Base-by-base conservation (phyloP, 2,797 vertebrate species). In the Pseudochaenichthys georgianus region DNA sequence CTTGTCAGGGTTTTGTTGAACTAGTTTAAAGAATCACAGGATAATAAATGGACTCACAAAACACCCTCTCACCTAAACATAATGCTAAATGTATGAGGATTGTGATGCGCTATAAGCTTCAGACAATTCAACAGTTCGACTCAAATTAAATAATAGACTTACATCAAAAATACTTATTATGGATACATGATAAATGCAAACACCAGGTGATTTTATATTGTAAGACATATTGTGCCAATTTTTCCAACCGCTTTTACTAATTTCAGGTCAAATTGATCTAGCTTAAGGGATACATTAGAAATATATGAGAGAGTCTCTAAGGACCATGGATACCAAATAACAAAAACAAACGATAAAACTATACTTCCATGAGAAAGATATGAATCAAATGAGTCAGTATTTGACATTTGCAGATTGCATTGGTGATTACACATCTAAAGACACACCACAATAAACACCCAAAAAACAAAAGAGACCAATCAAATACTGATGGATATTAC, bases 391-490 rank as follows among this genome's bases (percentile, higher is more conserved):
- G 6, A 64, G 10, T 71, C 58, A 51, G 8, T 53, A 15, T 53
- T 42, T 73, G 62, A 21, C 64, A 46, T 13, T 6, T 69, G 13
- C 48, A 58, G 45, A 78, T 34, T 21, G 17, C 2, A 9, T 52
- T 48, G 11, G 17, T 71, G 64, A 15, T 45, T 3, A 31, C 6
- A n/a, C 66, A 63, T 75, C 28, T 70, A 3, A 41, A 51, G 64
- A 60, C 45, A 77, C 78, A 75, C 69, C 70, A 59, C 31, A 34
- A 52, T 45, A 66, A 73, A 46, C 21, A 62, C 17, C 23, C 67
- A 17, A 67, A 70, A 59, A 11, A 80, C 43, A 76, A 64, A 73
- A 48, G 28, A 65, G 7, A 55, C 31, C 52, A 45, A 34, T 76
- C 42, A 71, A 46, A 66, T 13, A 65, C 28, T 46, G 42, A 70